Base-by-base conservation (phyloP, 2,113 vertebrate genomes). In the Ochotona curzoniae region DNA sequence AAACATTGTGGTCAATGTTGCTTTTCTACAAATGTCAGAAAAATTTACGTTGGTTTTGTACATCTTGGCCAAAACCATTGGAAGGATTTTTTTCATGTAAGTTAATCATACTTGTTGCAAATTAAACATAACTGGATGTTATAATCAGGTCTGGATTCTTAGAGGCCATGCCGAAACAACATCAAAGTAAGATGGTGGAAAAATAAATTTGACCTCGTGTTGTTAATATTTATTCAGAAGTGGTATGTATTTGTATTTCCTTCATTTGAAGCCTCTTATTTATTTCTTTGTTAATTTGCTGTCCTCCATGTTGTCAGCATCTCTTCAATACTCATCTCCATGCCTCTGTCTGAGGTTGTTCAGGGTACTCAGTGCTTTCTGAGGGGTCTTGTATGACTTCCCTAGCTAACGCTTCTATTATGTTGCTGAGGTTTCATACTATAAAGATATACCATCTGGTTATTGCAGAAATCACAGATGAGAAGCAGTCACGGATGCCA, bases 51-150 rank as follows among this genome's bases (percentile, higher is more conserved):
- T 83, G n/a, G 66, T 18, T n/a, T 76, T 70, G n/a, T 26, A 23
- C 0, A 10, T 32, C 2, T 61, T 82, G 75, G 7, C 7, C 35
- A 60, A 44, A 90, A 81, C 38, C 23, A 23, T 88, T 79, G 20
- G 23, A 57, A 90, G 23, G 30, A 93, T 12, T 30, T 54, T 38
- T 66, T 57, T 82, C 71, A 90, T 63, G 64, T 47, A 64, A 82
- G 57, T 82, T 30, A 81, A 54, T 60, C 61, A 28, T 64, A 49
- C 82, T 44, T 88, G 3, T 71, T 87, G 67, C 93, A 83, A 83
- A 83, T 87, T 71, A 80, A 89, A 61, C 20, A 18, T 54, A 75
- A 69, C 32, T 81, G 47, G 20, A 15, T 67, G 30, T 83, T 81
- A n/a, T 32, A 23, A 1, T 81, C 14, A 74, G 38, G 8, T 85